Evolutionary conservation across 2,888 invertebrate species (phyloP), one percentile per base, ranked within the genome.

Genomic region (Apamea anceps): DNA sequence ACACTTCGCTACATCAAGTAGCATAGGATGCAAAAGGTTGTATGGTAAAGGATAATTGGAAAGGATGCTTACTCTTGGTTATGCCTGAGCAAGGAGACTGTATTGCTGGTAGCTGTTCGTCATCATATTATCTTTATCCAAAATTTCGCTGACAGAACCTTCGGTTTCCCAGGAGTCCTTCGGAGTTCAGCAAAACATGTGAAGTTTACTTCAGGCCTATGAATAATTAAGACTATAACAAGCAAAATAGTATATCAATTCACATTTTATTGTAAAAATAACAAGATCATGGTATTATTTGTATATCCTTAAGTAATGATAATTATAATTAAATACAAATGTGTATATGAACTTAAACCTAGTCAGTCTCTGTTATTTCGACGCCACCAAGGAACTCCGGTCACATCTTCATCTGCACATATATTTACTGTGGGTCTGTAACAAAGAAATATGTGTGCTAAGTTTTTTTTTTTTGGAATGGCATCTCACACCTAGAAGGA

Each of bases 311-410:
- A 87, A 76, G 85, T 84, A 87, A 85, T 88, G 75, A 89, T 90
- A 88, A 90, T 82, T 85, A 80, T 71, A 85, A 73, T 79, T 85
- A 84, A 89, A 85, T 89, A 90, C 85, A 90, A 82, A 80, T 82
- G 79, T 80, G 77, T 88, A 85, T 81, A 87, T 90, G 88, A 88
- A 89, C 92, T 94, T 95, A 95, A 92, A 94, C 18, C 93, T 95
- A 96, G 79, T 97, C 97, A 97, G 97, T 97, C 97, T 95, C 93
- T 93, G 88, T 94, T 93, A 88, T 91, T 93, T 90, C 95, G 96
- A 77, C 97, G 95, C 97, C 97, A 97, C 96, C 97, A 97, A 83
- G 97, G 97, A 85, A 97, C 93, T 87, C 97, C 97, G 18, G 95
- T 95, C 76, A 95, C 92, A 15, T 97, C 97, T 85, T 96, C 96